Evolutionary conservation across 2,888 invertebrate genomes (phyloP), one percentile per base, ranked within the genome.

Genomic region (Alloplasta piceator): DNA sequence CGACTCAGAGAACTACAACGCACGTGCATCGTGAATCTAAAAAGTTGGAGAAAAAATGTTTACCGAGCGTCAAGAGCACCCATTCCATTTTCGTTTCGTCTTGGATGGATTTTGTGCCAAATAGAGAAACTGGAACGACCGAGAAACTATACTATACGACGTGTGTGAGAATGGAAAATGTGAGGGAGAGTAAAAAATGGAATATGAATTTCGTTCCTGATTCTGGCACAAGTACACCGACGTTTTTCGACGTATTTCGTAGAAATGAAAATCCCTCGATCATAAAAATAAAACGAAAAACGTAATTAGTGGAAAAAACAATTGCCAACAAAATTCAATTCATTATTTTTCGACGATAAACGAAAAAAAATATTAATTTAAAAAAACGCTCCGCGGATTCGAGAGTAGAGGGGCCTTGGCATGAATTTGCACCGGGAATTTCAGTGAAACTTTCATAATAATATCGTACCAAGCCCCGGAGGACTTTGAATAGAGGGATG

Each of bases 101-200:
- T 46, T 7, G 12, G 67, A 58, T 43, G 52, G 58, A 66, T 66
- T n/a, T 63, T 73, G 3, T 10, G 12, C 73, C 78, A 74, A 74
- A 78, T 72, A 80, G 48, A 71, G 74, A 60, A 73, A 78, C 16
- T 81, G 58, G 78, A 71, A 66, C 74, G 70, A 56, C 41, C 64
- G 50, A 50, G 12, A 14, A 50, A 50, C 14, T 5, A 50, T 12
- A n/a, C n/a, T n/a, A n/a, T n/a, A n/a, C n/a, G n/a, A n/a, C n/a
- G n/a, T n/a, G n/a, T n/a, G n/a, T n/a, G n/a, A n/a, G n/a, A n/a
- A 50, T 2, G 50, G 14, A n/a, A 14, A 50, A 50, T 6, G 41
- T 41, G 7, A 5, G 1, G 12, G 50, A 14, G 12, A 50, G 6
- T 50, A 50, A 12, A 50, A 50, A 12, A 12, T 14, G 50, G 14